phyloP scores from a whole-genome alignment of 2,888 invertebrate species.

The Gnatocerus cornutus region DNA sequence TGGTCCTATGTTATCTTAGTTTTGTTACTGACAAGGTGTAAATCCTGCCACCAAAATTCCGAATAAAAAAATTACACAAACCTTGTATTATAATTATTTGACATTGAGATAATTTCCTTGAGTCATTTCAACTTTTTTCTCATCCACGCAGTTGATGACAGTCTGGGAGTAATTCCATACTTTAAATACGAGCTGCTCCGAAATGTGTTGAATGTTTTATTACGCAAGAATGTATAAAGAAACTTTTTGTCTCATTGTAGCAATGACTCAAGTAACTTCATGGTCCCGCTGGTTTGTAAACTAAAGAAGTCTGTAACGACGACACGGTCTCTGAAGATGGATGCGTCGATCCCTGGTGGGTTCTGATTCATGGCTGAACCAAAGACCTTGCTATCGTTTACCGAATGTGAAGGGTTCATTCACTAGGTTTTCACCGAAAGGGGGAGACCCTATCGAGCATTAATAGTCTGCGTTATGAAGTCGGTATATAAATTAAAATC shows the following conservation, averaged over 20 bases:
- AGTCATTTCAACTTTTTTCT: no score
- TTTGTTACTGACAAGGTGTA: no score
- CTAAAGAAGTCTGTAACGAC: constrained; percentile 50
- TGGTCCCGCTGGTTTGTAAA: constrained; percentile 42
- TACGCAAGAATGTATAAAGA: not conserved
- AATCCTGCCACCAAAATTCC: no score
- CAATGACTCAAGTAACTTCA: constrained; percentile 40
- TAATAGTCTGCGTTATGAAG: constrained; percentile 33
- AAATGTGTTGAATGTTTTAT: no score
- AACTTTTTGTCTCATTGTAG: constrained; percentile 35
- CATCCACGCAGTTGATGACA: no score
- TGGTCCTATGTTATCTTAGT: no score
- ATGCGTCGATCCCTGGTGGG: constrained; percentile 45
- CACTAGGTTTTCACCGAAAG: constrained; percentile 36
- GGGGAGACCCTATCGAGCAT: constrained; percentile 33
- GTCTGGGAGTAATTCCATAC: no score
- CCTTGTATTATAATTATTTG: no score
- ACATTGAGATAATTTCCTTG: no score
- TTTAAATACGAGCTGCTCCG: no score
- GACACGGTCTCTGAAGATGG: constrained; percentile 53
- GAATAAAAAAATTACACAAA: no score
- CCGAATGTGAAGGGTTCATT: constrained; percentile 46
- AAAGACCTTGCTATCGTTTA: constrained; percentile 50
- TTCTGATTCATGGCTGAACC: constrained; percentile 49
- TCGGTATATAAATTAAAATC: constrained; percentile 26